Evolutionary conservation across 2,113 vertebrate genomes (phyloP).

Genomic region (Cryptotis parvus): DNA sequence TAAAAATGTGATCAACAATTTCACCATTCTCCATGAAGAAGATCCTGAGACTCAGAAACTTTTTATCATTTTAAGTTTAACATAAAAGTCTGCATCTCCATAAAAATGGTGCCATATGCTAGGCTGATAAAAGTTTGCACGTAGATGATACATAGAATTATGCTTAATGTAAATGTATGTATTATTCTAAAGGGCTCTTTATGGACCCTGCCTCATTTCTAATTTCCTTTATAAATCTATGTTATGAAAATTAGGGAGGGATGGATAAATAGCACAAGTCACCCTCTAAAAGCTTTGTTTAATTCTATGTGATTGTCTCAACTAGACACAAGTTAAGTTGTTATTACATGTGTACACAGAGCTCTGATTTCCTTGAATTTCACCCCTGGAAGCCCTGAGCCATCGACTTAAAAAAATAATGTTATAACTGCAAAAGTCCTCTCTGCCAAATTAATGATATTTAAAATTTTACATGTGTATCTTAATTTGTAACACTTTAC

Average conservation of each 20-base stretch:
- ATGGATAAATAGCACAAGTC: conserved; percentile 55
- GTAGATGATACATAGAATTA: neutral
- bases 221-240: conserved; percentile 79
- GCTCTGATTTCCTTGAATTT: conserved; percentile 9
- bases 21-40: conserved; percentile 74
- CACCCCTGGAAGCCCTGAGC: neutral
- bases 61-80: conserved; percentile 80
- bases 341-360: conserved; percentile 44
- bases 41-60: conserved; percentile 72
- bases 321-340: conserved; percentile 72
- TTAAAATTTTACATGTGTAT: conserved; percentile 75
- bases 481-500: conserved; percentile 67
- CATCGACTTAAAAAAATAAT: conserved; percentile 54
- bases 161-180: conserved; percentile 61
- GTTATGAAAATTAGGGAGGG: conserved; percentile 75
- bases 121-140: conserved; percentile 74
- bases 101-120: neutral
- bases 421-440: conserved; percentile 62
- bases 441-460: conserved; percentile 71
- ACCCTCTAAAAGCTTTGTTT: conserved; percentile 79
- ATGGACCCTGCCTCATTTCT: conserved; percentile 70
- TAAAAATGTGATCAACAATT: conserved; percentile 85
- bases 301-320: conserved; percentile 75
- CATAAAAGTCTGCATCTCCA: conserved; percentile 71
- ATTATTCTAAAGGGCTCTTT: conserved; percentile 72